Percentiles rank a stretch among this genome's conserved stretches.
Evolutionary conservation across 2,113 vertebrate genomes (phyloP).

Genomic region (Mus musculus): GRCm39 chr7:67062001-67062500

Average conservation of each 20-base stretch:
- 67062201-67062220: neutral
- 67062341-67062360: neutral
- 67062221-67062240: neutral
- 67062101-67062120: accelerated
- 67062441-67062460: neutral
- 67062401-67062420: neutral
- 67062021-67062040: neutral
- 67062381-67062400: too few species aligned
- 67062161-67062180: neutral
- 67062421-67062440: neutral
- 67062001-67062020: neutral
- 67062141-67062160: accelerated
- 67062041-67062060: neutral
- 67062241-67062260: neutral
- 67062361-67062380: neutral
- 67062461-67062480: neutral
- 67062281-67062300: neutral
- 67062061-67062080: neutral
- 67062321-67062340: neutral
- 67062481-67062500: constrained; percentile 32
- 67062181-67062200: neutral
- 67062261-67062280: neutral
- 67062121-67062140: neutral
- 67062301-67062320: neutral
- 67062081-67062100: neutral